A percentile compares a stretch with the other conserved stretches of the same genome.
phyloP scores from a whole-genome alignment of 2,113 vertebrate genomes.

The Irena cyanogastra region DNA sequence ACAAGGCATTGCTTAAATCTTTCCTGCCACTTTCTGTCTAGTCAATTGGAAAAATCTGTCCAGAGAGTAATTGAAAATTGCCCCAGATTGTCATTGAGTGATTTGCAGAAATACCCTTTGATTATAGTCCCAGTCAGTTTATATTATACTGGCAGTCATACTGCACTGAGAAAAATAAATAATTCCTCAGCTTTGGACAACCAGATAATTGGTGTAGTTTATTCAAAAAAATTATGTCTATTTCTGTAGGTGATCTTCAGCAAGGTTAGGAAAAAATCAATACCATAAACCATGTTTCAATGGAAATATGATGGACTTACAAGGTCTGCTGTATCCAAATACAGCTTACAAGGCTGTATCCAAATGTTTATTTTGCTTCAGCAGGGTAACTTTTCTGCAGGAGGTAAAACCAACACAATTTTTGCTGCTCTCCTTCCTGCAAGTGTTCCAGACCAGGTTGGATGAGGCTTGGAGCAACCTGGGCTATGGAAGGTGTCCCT shows the following conservation, averaged over 20 bases:
- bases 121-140: slow-evolving; percentile 46
- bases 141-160: slow-evolving; percentile 25
- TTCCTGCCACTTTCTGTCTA: slow-evolving; percentile 49
- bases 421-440: background rate
- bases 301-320: slow-evolving; percentile 44
- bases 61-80: slow-evolving; percentile 61
- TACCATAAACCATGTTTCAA: slow-evolving; percentile 40
- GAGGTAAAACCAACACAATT: background rate
- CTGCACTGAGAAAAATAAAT: slow-evolving; percentile 36
- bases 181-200: slow-evolving; percentile 33
- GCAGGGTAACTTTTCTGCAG: background rate
- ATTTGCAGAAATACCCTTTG: slow-evolving; percentile 55
- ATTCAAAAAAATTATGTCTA: slow-evolving; percentile 43
- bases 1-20: slow-evolving; percentile 54
- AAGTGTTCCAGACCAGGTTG: background rate
- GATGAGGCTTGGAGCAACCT: rapidly evolving
- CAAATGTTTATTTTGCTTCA: slow-evolving; percentile 49
- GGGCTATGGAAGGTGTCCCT: background rate
- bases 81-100: slow-evolving; percentile 55
- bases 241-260: slow-evolving; percentile 37
- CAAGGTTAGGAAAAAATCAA: slow-evolving; percentile 54
- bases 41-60: slow-evolving; percentile 55
- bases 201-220: slow-evolving; percentile 58
- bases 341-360: slow-evolving; percentile 7
- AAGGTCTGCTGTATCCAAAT: slow-evolving; percentile 3